Evolutionary conservation across 2,797 vertebrate genomes (phyloP).

Genomic region (Adrianichthys oophorus): DNA sequence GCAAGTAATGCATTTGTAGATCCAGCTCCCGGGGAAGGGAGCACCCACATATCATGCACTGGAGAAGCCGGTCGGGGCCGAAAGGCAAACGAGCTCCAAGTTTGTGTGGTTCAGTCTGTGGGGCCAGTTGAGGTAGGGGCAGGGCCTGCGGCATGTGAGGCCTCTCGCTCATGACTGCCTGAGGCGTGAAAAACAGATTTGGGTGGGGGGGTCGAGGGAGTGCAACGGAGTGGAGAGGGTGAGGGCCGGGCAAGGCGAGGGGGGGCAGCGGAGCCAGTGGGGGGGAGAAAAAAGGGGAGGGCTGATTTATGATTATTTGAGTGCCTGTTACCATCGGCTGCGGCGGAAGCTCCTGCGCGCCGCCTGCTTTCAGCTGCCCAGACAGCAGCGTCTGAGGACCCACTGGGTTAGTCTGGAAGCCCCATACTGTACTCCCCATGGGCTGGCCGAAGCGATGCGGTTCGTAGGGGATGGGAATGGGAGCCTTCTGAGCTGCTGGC

Average conservation of each 20-base stretch:
- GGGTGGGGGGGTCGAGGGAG: slow-evolving; percentile 71
- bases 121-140: slow-evolving; percentile 72
- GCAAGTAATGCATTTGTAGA: slow-evolving; percentile 83
- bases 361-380: slow-evolving; percentile 69
- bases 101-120: slow-evolving; percentile 72
- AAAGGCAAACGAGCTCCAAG: slow-evolving; percentile 74
- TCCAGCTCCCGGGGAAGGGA: slow-evolving; percentile 79
- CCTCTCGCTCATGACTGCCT: slow-evolving; percentile 71
- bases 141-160: slow-evolving; percentile 68
- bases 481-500: slow-evolving; percentile 63
- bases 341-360: slow-evolving; percentile 66
- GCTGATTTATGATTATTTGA: slow-evolving; percentile 76
- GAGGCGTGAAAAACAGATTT: slow-evolving; percentile 76
- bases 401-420: slow-evolving; percentile 71
- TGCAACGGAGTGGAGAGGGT: slow-evolving; percentile 75
- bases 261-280: slow-evolving; percentile 69
- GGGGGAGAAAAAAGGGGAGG: slow-evolving; percentile 73
- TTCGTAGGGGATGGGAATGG: slow-evolving; percentile 70
- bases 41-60: slow-evolving; percentile 83
- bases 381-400: slow-evolving; percentile 68
- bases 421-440: slow-evolving; percentile 69
- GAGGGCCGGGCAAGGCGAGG: slow-evolving; percentile 69
- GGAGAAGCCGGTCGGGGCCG: slow-evolving; percentile 73
- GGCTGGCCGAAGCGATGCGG: slow-evolving; percentile 68
- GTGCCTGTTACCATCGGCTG: slow-evolving; percentile 72